Evolutionary conservation across 2,888 invertebrate species (phyloP), one percentile per base, ranked within the genome.

Genomic region (Eulithis testata): DNA sequence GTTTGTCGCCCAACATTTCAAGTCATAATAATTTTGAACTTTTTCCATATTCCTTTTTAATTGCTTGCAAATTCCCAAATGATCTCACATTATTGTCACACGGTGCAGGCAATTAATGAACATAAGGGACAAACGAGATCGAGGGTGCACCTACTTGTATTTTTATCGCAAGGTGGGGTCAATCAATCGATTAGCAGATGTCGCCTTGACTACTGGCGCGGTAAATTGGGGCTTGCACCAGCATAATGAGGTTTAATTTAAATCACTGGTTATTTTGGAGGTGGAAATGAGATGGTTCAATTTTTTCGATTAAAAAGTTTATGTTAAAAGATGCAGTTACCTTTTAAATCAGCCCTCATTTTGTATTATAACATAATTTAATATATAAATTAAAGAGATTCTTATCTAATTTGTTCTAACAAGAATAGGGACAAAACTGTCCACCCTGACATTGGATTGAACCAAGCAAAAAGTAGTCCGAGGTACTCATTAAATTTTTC

Each of bases 181-280:
- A 91, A 91, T 90, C 91, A 90, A 91, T 91, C 91, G 91, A 91
- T 92, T 90, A 90, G 85, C 89, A 90, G 89, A 90, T 88, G 91
- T 89, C 89, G 86, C 83, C 88, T 87, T 88, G 90, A 84, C 90
- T 90, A 88, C 86, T 89, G 88, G 86, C 79, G 89, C 91, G 89
- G 82, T 86, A 91, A 91, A 92, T 92, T 91, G 91, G 82, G 78
- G 81, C 86, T 90, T 86, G 86, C 83, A 63, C 74, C 78, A 71
- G 76, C 73, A 79, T 86, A 85, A 86, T 88, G 84, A 87, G 83
- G 81, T 81, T 79, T 77, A 78, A 80, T 81, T 82, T 82, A 76
- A 78, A 76, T 73, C 70, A 62, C 45, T 67, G 60, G 63, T 63
- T 63, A 67, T 61, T 57, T 53, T 45, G 44, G 45, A 60, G 60